Percentiles rank a stretch among this genome's conserved stretches.
phyloP scores from a whole-genome alignment of 53 echinoderm and acorn worm species.

The Luidia sarsii region DNA sequence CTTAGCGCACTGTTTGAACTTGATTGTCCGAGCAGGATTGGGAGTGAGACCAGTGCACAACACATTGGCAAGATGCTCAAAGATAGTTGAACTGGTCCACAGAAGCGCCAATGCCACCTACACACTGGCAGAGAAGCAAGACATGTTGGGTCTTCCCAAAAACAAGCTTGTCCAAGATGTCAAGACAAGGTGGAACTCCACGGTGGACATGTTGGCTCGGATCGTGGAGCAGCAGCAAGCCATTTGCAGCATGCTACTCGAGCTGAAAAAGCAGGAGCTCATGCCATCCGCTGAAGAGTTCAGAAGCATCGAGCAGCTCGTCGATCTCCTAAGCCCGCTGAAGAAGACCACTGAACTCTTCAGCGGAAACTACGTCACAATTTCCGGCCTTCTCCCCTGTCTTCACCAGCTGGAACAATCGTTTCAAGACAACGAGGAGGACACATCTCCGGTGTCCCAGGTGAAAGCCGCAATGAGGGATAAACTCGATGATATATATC shows the following conservation, averaged over 20 bases:
- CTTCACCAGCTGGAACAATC: too few species aligned
- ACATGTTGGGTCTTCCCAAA: not conserved
- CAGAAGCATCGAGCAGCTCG: not conserved
- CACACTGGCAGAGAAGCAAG: not conserved
- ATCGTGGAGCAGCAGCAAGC: constrained; percentile 1
- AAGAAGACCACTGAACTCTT: too few species aligned
- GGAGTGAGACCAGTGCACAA: not conserved
- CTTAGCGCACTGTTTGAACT: constrained; percentile 28
- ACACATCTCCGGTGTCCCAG: too few species aligned
- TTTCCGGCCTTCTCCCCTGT: too few species aligned
- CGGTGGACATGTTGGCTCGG: not conserved
- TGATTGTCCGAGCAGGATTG: too few species aligned
- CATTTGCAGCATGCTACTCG: too few species aligned
- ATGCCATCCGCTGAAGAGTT: constrained; percentile 11
- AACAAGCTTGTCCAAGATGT: constrained; percentile 7
- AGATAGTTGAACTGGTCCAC: not conserved
- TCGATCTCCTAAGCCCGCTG: too few species aligned
- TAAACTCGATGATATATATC: too few species aligned
- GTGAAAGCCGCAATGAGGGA: too few species aligned
- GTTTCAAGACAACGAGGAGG: not conserved
- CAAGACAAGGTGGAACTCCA: too few species aligned
- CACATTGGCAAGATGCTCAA: not conserved
- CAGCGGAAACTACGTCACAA: too few species aligned
- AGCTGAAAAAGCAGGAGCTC: not conserved
- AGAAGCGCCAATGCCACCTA: not conserved